phyloP scores from a whole-genome alignment of 2,113 vertebrate genomes.

The Pitta sordida region DNA sequence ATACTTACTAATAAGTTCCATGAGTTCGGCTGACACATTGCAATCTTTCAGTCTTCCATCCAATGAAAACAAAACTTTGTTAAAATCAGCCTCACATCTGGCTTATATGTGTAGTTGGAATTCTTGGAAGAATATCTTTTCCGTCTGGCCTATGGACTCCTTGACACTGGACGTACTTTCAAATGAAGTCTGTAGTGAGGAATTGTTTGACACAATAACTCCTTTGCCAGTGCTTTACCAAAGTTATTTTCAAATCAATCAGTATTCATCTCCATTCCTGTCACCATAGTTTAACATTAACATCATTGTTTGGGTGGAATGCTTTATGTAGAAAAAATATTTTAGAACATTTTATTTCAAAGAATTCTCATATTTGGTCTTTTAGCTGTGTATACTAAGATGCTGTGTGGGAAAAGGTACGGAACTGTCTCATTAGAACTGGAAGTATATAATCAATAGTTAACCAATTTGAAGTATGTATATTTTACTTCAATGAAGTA shows the following conservation, averaged over 20 bases:
- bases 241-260: constrained; percentile 35
- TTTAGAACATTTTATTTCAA: background rate
- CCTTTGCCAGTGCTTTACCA: constrained; percentile 33
- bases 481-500: background rate
- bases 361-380: background rate
- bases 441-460: background rate
- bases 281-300: constrained; percentile 33
- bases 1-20: constrained; percentile 13
- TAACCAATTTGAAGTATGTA: background rate
- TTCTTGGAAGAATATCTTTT: constrained; percentile 57
- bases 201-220: constrained; percentile 41
- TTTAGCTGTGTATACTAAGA: background rate
- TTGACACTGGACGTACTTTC: constrained; percentile 38
- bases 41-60: constrained; percentile 19
- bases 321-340: background rate
- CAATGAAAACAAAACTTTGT: constrained; percentile 42
- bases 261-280: constrained; percentile 11
- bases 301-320: constrained; percentile 9
- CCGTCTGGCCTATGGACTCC: background rate
- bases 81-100: constrained; percentile 50
- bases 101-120: constrained; percentile 39
- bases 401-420: background rate
- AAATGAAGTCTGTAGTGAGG: constrained; percentile 23
- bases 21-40: constrained; percentile 44
- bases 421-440: background rate